phyloP scores from a whole-genome alignment of 2,113 vertebrate species.

The Tupaia chinensis region DNA sequence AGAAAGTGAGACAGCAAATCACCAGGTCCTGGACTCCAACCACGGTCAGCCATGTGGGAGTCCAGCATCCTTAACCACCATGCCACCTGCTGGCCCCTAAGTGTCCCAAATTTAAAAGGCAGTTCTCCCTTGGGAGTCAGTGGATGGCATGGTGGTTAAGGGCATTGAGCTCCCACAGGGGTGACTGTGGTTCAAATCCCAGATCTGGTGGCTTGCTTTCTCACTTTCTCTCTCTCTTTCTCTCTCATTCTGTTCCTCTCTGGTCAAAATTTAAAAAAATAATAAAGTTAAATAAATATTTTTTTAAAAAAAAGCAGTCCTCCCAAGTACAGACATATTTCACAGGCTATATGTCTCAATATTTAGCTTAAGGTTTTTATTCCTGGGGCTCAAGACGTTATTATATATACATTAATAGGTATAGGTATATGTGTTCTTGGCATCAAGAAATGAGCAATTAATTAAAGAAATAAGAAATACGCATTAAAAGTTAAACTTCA shows the following conservation, averaged over 20 bases:
- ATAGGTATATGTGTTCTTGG: not conserved
- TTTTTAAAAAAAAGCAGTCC: not conserved
- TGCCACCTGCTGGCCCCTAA: not conserved
- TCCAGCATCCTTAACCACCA: too few species aligned
- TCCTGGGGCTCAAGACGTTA: not conserved
- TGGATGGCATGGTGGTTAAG: too few species aligned
- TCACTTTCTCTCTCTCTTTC: too few species aligned
- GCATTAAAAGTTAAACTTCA: slow-evolving; percentile 13
- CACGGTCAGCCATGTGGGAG: too few species aligned
- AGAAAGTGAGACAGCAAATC: too few species aligned
- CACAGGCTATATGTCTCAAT: not conserved
- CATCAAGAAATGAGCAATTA: slow-evolving; percentile 6
- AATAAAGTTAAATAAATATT: too few species aligned
- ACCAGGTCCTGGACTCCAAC: too few species aligned
- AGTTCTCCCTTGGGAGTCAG: not conserved
- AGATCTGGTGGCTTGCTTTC: too few species aligned
- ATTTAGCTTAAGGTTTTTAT: not conserved
- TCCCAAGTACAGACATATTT: not conserved
- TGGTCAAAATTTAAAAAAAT: too few species aligned
- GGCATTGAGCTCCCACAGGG: too few species aligned
- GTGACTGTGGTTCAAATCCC: too few species aligned
- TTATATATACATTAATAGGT: not conserved
- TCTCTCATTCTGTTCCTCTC: too few species aligned
- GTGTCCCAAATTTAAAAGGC: not conserved
- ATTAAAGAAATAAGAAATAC: not conserved